Conservation (phyloP, 2,797 vertebrate species). For the Intellagama lesueurii region DNA sequence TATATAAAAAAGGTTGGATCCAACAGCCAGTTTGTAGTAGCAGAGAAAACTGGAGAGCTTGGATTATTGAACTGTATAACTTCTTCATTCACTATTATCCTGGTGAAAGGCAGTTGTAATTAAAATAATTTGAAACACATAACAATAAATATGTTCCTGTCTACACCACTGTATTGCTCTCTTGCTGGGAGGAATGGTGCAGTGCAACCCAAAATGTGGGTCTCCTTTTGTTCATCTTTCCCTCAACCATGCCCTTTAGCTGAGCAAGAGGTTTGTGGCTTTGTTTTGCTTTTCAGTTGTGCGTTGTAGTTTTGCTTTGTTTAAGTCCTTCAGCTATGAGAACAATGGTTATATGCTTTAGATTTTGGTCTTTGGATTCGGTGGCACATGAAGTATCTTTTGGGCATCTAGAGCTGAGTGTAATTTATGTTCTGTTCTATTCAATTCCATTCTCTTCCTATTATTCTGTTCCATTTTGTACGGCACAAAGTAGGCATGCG, state of each 20-base stretch:
- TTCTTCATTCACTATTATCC: too few relatives aligned
- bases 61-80: too few relatives aligned
- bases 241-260: constrained; percentile 53
- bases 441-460: background rate
- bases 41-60: too few relatives aligned
- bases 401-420: constrained; percentile 41
- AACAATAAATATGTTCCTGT: background rate
- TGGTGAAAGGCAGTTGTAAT: too few relatives aligned
- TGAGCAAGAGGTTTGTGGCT: constrained; percentile 16
- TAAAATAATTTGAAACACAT: background rate
- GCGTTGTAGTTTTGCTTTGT: constrained; percentile 1
- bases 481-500: background rate
- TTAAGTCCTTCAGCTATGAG: constrained; percentile 33
- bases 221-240: constrained; percentile 53
- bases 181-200: background rate
- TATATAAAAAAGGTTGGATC: too few relatives aligned
- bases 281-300: constrained; percentile 12
- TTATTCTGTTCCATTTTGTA: constrained; percentile 2
- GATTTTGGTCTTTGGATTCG: constrained; percentile 53
- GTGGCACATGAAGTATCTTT: constrained; percentile 33
- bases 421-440: constrained; percentile 30
- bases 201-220: background rate
- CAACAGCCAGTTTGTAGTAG: too few relatives aligned
- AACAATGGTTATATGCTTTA: constrained; percentile 58
- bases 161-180: background rate